Conservation (phyloP, 2,113 vertebrate genomes). For the Oncorhynchus kisutch region DNA sequence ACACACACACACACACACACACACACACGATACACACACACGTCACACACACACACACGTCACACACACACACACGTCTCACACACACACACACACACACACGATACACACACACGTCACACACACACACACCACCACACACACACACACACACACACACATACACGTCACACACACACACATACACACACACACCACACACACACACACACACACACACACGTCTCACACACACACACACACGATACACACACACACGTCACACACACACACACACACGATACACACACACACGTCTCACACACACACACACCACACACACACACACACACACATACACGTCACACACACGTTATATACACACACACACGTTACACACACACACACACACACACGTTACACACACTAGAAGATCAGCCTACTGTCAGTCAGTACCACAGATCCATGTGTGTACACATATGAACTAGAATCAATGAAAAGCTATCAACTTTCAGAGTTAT, state of each 20-base stretch:
- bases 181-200: background rate
- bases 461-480: background rate
- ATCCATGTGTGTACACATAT: conserved; percentile 1
- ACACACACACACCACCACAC: background rate
- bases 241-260: no score
- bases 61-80: background rate
- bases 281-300: background rate
- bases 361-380: background rate
- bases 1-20: conserved; percentile 7
- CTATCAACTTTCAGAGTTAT: background rate
- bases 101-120: background rate
- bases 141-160: background rate
- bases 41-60: conserved; percentile 7
- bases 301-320: background rate
- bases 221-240: no score
- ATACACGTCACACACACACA: conserved; percentile 12
- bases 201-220: conserved; percentile 6
- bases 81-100: background rate
- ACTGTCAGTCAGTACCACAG: conserved; percentile 4
- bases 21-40: background rate
- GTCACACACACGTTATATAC: conserved; percentile 31
- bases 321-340: conserved; percentile 33
- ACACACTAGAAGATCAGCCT: background rate
- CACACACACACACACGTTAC: background rate
- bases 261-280: conserved; percentile 5